Evolutionary conservation across 23 tunicate species (phyloP).

Genomic region (Diplosoma virens): DNA sequence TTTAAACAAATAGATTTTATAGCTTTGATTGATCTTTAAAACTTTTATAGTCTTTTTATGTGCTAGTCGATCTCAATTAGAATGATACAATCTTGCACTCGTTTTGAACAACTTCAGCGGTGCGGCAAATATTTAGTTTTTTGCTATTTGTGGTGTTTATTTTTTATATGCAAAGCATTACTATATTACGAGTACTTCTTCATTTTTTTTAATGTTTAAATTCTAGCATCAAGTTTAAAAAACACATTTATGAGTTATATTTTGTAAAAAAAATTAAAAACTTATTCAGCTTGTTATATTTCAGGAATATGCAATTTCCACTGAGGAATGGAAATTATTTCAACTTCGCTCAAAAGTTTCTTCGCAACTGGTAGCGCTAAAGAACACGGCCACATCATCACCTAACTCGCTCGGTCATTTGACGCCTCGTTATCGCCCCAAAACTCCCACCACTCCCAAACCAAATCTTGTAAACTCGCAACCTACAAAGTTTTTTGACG

Average conservation of each 20-base stretch:
- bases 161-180: no score
- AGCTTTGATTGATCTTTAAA: neutral
- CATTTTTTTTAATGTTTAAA: no score
- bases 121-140: no score
- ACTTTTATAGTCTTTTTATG: neutral
- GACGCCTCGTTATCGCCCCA: neutral
- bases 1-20: neutral
- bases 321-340: constrained; percentile 48
- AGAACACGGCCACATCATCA: neutral
- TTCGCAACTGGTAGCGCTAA: neutral
- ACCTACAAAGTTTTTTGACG: neutral
- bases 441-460: neutral
- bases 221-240: no score
- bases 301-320: constrained; percentile 58
- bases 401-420: neutral
- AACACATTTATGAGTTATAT: no score
- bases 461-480: neutral
- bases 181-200: no score
- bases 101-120: no score
- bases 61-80: neutral
- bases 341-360: constrained; percentile 19
- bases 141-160: no score
- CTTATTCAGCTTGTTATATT: neutral
- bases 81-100: no score
- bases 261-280: no score